Conservation (phyloP, 2,113 vertebrate species). For the Oncorhynchus kisutch region DNA sequence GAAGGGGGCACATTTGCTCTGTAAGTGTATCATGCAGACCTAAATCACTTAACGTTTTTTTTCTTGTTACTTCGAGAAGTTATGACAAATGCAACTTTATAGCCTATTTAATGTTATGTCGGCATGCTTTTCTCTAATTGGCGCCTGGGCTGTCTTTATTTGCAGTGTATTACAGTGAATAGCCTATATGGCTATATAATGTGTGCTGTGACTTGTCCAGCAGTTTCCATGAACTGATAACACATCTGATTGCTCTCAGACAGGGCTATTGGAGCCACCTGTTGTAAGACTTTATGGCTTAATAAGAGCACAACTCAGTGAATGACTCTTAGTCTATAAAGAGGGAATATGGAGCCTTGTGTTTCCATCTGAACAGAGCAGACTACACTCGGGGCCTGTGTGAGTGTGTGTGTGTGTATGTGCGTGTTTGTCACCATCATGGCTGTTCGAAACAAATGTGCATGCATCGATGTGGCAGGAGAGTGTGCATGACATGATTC, state of each 20-base stretch:
- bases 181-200: no score
- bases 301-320: neutral
- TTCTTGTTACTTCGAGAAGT: neutral
- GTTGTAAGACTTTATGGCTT: constrained; percentile 1
- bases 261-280: constrained; percentile 4
- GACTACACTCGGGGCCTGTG: neutral
- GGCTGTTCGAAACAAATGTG: no score
- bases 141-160: no score
- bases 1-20: constrained; percentile 29
- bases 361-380: neutral
- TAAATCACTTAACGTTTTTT: neutral
- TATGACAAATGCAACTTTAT: no score
- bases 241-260: neutral
- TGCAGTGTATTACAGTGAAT: no score
- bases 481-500: no score
- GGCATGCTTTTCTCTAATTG: no score
- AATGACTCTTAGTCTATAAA: no score
- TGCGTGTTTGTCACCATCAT: neutral
- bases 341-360: neutral
- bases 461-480: no score
- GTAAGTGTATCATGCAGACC: neutral
- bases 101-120: no score
- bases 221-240: constrained; percentile 6
- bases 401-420: neutral
- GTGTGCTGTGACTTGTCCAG: no score